Conservation (phyloP, 2,888 invertebrate genomes). For the Drosophila emarginata region DNA sequence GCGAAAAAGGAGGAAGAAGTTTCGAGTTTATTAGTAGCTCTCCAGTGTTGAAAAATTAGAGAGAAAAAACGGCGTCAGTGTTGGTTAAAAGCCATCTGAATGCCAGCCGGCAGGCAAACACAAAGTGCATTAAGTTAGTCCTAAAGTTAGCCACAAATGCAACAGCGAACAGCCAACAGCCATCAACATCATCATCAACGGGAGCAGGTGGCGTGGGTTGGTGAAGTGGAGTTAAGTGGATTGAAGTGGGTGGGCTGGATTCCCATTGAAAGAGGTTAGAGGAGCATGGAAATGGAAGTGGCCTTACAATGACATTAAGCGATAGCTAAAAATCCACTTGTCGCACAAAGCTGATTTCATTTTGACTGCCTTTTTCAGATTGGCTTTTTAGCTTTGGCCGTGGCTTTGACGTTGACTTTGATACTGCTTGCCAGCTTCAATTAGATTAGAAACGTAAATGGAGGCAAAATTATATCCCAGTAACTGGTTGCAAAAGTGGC, state of each 20-base stretch:
- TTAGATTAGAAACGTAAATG: slow-evolving; percentile 52
- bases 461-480: slow-evolving; percentile 14
- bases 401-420: slow-evolving; percentile 5
- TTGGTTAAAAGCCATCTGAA: slow-evolving; percentile 37
- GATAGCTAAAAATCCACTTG: slow-evolving; percentile 44
- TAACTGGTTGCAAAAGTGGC: neutral
- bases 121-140: slow-evolving; percentile 46
- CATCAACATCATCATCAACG: neutral
- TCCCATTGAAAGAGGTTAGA: neutral
- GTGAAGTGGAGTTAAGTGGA: neutral
- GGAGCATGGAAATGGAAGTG: slow-evolving; percentile 11
- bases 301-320: slow-evolving; percentile 14
- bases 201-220: slow-evolving; percentile 11
- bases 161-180: neutral
- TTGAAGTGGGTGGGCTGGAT: neutral
- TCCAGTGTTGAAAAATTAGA: slow-evolving; percentile 55
- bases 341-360: slow-evolving; percentile 44
- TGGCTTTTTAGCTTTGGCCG: slow-evolving; percentile 12
- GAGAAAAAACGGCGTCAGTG: slow-evolving; percentile 22
- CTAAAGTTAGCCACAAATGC: slow-evolving; percentile 37
- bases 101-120: slow-evolving; percentile 33
- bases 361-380: slow-evolving; percentile 37
- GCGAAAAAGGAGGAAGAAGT: slow-evolving; percentile 47
- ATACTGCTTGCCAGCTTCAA: slow-evolving; percentile 58
- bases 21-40: slow-evolving; percentile 65